Evolutionary conservation across 2,797 vertebrate genomes (phyloP), one percentile per base, ranked within the genome.

Genomic region (Pteronotus mesoamericanus): DNA sequence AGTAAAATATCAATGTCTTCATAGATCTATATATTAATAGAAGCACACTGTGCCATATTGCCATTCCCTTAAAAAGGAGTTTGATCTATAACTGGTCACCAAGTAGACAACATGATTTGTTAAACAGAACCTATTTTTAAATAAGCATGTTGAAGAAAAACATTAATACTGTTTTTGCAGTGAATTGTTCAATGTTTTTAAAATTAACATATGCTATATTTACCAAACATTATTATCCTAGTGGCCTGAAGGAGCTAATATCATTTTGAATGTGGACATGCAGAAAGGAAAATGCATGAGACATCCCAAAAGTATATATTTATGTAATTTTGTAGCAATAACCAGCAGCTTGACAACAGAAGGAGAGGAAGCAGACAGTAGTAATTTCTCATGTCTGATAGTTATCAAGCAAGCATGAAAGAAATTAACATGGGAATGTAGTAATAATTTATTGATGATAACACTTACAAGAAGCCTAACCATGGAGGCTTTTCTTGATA

Each of bases 51-150:
- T 68, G 48, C 5, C 59, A 69, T 55, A 57, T 72, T 74, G 32
- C 4, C 21, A 22, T 26, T 79, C 26, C 4, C 7, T 82, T 53
- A 79, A 69, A 79, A 78, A 88, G 19, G 11, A 61, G 89, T 94
- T 93, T 88, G 42, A 51, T 80, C 21, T 77, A 42, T 77, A 46
- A 51, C 9, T 87, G 46, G 15, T 7, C 8, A 90, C 15, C 1
- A 29, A 71, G 29, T 94, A 75, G 46, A 71, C 16, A 92, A 59
- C 8, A 87, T 88, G 32, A 55, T 91, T 7, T 84, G 14, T 82
- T 85, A 86, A 88, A 75, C 8, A 94, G 26, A 74, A 57, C 15
- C 16, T 92, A 37, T 90, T 92, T 95, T 92, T 55, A 66, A 66
- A 72, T 39, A 89, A 94, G 15, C 19, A 71, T 46, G 29, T 83